Percentiles rank a stretch among this genome's conserved stretches.
These are phyloP conservation scores for Nipponacmea schrenckii DNA, from an alignment of 2,888 invertebrate species.

Conservation along the genomic window DNA sequence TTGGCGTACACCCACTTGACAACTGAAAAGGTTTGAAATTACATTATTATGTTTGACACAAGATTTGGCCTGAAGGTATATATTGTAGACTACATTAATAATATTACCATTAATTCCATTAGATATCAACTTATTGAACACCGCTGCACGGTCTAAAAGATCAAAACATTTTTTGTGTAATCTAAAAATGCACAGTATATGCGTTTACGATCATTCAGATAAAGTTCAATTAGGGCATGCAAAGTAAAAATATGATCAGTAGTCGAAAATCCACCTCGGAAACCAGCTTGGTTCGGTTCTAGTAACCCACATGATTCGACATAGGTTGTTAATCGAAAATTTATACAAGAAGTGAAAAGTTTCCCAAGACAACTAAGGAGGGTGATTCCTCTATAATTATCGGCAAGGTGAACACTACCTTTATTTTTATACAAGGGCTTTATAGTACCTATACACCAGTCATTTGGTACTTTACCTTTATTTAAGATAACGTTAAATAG, in stretches of 20 bases:
- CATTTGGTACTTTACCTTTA: conserved; percentile 3
- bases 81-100: background rate
- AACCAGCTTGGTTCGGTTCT: background rate
- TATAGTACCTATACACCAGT: conserved; percentile 5
- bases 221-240: conserved; percentile 11
- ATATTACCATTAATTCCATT: conserved; percentile 3
- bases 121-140: conserved; percentile 11
- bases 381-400: conserved; percentile 21
- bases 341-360: background rate
- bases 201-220: background rate
- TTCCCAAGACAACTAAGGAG: conserved; percentile 1
- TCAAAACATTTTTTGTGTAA: conserved; percentile 9
- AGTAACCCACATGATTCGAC: background rate
- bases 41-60: background rate
- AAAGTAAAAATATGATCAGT: conserved; percentile 14
- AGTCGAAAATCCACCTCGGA: background rate
- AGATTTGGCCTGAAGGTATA: background rate
- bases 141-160: conserved; percentile 11
- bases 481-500: conserved; percentile 20
- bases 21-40: background rate
- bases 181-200: conserved; percentile 14
- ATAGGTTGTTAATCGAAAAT: background rate
- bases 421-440: conserved; percentile 14
- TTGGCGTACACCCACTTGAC: background rate
- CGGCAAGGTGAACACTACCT: conserved; percentile 10